Conservation (phyloP, 2,888 invertebrate genomes). For the Acleris laterana region DNA sequence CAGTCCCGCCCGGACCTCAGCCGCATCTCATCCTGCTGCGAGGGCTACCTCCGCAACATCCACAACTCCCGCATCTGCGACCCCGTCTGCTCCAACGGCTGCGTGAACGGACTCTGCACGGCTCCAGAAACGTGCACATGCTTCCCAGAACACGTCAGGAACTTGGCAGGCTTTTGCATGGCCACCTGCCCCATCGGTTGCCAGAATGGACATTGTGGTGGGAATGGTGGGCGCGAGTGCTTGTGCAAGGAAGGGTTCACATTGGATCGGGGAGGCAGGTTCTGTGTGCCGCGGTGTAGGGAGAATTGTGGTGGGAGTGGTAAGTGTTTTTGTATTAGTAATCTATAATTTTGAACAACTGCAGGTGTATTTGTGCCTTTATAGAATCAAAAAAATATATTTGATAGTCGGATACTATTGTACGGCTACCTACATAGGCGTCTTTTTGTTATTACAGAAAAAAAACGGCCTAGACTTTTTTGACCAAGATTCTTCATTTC, state of each 20-base stretch:
- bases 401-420: too few species aligned
- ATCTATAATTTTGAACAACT: too few species aligned
- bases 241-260: conserved; percentile 85
- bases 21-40: conserved; percentile 88
- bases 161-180: conserved; percentile 81
- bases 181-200: conserved; percentile 89
- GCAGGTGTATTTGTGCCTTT: too few species aligned
- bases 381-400: too few species aligned
- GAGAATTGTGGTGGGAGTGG: conserved; percentile 80
- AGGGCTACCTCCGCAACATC: conserved; percentile 87
- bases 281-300: conserved; percentile 85
- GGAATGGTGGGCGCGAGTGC: conserved; percentile 81
- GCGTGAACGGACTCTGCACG: conserved; percentile 86
- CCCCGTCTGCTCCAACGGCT: conserved; percentile 85
- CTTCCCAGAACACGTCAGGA: conserved; percentile 84
- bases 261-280: conserved; percentile 82
- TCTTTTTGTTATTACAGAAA: too few species aligned
- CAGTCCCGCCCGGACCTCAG: conserved; percentile 86
- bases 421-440: too few species aligned
- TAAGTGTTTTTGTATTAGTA: conserved; percentile 34
- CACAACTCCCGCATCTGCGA: conserved; percentile 84
- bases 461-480: too few species aligned
- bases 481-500: too few species aligned
- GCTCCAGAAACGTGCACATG: conserved; percentile 87
- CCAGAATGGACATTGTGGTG: conserved; percentile 85